Percentiles rank a stretch among this genome's conserved stretches.
phyloP scores from a whole-genome alignment of 2,797 vertebrate species.

The Ciconia nigra region DNA sequence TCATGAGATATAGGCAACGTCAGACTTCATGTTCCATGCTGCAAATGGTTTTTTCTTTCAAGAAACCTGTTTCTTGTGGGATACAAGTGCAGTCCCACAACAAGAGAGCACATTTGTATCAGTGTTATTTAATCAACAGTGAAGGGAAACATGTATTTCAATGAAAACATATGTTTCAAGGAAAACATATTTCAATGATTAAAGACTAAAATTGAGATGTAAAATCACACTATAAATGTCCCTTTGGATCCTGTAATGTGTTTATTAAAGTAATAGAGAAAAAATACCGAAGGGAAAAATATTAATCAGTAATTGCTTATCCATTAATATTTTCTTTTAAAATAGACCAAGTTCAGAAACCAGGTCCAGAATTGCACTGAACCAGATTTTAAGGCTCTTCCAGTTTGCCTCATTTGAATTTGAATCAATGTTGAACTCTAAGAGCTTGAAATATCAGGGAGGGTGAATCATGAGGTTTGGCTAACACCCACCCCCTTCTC shows the following conservation, averaged over 20 bases:
- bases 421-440: neutral
- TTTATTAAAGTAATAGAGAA: neutral
- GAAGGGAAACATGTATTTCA: neutral
- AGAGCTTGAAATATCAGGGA: neutral
- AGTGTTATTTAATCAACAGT: neutral
- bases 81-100: neutral
- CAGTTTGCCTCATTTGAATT: neutral
- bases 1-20: neutral
- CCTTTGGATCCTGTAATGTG: neutral
- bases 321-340: neutral
- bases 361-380: neutral
- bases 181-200: neutral
- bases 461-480: neutral
- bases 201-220: neutral
- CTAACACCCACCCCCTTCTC: neutral
- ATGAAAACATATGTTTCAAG: neutral
- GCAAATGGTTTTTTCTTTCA: neutral
- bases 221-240: neutral
- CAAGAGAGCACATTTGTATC: neutral
- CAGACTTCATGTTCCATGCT: neutral
- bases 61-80: neutral
- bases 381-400: neutral
- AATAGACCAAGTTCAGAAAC: neutral
- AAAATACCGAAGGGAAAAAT: neutral
- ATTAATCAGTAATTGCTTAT: neutral